Conservation (phyloP, 2,888 invertebrate species). For the Melolontha melolontha region DNA sequence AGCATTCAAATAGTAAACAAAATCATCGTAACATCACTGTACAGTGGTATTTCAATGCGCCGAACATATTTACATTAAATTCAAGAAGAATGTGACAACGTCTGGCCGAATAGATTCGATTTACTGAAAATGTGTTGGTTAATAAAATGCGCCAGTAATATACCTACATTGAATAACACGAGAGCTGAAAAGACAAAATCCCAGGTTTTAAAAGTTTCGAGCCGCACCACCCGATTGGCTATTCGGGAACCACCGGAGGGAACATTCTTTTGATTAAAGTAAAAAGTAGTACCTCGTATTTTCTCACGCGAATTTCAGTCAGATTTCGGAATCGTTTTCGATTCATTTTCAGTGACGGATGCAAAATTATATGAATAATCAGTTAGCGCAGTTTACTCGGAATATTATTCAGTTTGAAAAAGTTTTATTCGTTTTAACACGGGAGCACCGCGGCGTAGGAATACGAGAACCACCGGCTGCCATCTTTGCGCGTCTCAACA, state of each 20-base stretch:
- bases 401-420: not conserved
- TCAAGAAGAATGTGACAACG: no score
- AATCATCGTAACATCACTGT: no score
- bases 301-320: conserved; percentile 52
- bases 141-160: conserved; percentile 3
- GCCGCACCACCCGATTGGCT: conserved; percentile 41
- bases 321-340: not conserved
- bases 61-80: no score
- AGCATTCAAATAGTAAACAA: no score
- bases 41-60: no score
- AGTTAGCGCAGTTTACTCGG: not conserved
- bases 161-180: conserved; percentile 10
- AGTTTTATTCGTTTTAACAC: conserved; percentile 17
- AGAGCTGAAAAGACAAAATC: conserved; percentile 13
- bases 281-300: conserved; percentile 59
- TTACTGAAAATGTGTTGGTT: conserved; percentile 21
- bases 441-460: conserved; percentile 57
- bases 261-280: conserved; percentile 57
- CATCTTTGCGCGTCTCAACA: conserved; percentile 63
- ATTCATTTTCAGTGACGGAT: not conserved
- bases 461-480: conserved; percentile 58
- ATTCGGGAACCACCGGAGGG: conserved; percentile 44
- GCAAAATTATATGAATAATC: not conserved
- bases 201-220: conserved; percentile 35
- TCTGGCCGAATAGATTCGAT: conserved; percentile 5